Evolutionary conservation across 2,113 vertebrate species (phyloP).

Genomic region (Dasyornis broadbenti): DNA sequence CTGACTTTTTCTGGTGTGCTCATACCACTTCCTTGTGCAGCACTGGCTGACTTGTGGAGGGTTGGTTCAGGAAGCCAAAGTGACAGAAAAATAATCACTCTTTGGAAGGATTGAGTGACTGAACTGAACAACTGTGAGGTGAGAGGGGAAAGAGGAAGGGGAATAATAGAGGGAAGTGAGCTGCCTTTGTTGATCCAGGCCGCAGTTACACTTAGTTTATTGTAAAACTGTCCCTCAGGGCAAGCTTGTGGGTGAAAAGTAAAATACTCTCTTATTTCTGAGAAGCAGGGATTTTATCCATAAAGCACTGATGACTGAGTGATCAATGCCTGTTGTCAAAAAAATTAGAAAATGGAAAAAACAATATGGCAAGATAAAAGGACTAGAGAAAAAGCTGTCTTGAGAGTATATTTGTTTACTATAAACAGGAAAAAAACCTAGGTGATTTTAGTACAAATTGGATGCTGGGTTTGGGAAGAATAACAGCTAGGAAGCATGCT

Average conservation of each 20-base stretch:
- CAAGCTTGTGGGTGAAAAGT: background rate
- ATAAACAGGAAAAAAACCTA: background rate
- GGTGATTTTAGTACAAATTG: background rate
- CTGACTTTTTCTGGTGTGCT: slow-evolving; percentile 14
- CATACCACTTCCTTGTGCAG: background rate
- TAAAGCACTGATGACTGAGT: background rate
- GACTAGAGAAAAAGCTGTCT: background rate
- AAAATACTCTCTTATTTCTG: background rate
- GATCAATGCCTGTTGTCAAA: background rate
- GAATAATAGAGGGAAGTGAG: slow-evolving; percentile 39
- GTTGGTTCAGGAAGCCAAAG: slow-evolving; percentile 15
- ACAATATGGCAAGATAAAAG: background rate
- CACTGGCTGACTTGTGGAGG: background rate
- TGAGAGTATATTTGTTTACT: background rate
- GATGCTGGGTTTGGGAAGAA: background rate
- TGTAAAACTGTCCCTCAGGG: background rate
- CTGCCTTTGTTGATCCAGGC: background rate
- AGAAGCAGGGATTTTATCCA: background rate
- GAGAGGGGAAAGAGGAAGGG: slow-evolving; percentile 10
- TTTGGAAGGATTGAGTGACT: background rate
- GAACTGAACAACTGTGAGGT: background rate
- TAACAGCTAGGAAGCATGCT: background rate
- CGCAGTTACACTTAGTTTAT: background rate
- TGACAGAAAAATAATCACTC: background rate
- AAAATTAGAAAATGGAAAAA: background rate